These are phyloP conservation scores for Otolemur garnettii DNA, from an alignment of 2,113 vertebrate genomes.

Conservation along the genomic window DNA sequence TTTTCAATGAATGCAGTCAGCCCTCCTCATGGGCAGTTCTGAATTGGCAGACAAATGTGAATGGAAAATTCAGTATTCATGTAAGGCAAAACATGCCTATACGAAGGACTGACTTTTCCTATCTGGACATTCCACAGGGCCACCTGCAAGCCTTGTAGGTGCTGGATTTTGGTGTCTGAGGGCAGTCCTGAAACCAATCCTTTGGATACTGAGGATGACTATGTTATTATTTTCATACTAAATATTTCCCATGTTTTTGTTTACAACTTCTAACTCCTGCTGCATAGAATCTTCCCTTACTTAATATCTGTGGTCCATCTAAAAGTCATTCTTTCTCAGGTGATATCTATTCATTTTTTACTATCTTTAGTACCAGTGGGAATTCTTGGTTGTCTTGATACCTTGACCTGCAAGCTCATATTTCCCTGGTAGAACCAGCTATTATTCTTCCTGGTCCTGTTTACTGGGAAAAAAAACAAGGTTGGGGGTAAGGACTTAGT, in stretches of 20 bases:
- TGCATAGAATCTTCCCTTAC: neutral
- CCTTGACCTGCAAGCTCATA: neutral
- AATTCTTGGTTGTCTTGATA: neutral
- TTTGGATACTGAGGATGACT: neutral
- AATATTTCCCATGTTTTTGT: neutral
- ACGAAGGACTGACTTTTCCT: neutral
- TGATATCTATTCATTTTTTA: neutral
- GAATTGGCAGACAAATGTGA: neutral
- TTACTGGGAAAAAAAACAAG: neutral
- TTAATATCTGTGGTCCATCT: neutral
- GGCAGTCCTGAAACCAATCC: neutral
- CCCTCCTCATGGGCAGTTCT: too few species aligned
- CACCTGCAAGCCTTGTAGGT: neutral
- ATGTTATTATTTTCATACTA: neutral
- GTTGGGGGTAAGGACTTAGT: neutral
- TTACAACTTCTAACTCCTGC: neutral
- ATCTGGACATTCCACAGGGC: neutral
- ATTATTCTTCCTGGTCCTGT: neutral
- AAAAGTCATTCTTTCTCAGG: neutral
- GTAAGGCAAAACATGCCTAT: neutral
- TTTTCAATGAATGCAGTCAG: neutral
- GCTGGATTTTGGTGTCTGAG: neutral
- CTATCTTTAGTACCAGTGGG: neutral
- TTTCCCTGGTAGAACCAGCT: neutral
- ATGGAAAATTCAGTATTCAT: neutral